Percentiles rank a stretch among this genome's conserved stretches.
Evolutionary conservation across 1,140 invertebrate species (phyloP).

Genomic region (Euwallacea similis): DNA sequence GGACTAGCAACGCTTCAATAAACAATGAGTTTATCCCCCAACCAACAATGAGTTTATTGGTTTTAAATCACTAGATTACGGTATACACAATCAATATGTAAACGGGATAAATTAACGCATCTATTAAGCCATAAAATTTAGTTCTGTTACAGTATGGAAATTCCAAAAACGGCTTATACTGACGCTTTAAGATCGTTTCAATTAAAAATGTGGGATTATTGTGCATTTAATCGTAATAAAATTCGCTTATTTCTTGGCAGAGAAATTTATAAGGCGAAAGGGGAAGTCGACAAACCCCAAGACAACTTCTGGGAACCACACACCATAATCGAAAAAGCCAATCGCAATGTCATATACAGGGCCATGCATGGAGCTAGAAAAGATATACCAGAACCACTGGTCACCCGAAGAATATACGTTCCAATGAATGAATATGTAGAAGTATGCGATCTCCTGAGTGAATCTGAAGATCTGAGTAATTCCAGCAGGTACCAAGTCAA

Average conservation of each 20-base stretch:
- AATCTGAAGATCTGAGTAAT: slow-evolving; percentile 39
- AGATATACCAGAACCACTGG: slow-evolving; percentile 59
- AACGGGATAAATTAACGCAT: too few relatives aligned
- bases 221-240: too few relatives aligned
- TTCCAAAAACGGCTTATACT: background rate
- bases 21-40: too few relatives aligned
- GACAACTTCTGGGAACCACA: slow-evolving; percentile 44
- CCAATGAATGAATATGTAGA: slow-evolving; percentile 75
- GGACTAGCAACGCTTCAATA: too few relatives aligned
- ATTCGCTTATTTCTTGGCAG: background rate
- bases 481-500: slow-evolving; percentile 56
- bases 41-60: too few relatives aligned
- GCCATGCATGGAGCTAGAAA: slow-evolving; percentile 52
- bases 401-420: slow-evolving; percentile 67
- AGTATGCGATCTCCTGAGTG: slow-evolving; percentile 61
- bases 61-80: too few relatives aligned
- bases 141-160: too few relatives aligned
- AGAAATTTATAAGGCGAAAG: slow-evolving; percentile 7
- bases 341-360: slow-evolving; percentile 46
- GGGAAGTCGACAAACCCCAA: background rate
- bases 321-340: slow-evolving; percentile 41
- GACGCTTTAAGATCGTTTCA: too few relatives aligned
- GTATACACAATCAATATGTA: too few relatives aligned
- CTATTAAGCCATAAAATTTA: too few relatives aligned
- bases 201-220: too few relatives aligned